phyloP scores from a whole-genome alignment of 2,797 vertebrate genomes.

The Leptodactylus fallax region DNA sequence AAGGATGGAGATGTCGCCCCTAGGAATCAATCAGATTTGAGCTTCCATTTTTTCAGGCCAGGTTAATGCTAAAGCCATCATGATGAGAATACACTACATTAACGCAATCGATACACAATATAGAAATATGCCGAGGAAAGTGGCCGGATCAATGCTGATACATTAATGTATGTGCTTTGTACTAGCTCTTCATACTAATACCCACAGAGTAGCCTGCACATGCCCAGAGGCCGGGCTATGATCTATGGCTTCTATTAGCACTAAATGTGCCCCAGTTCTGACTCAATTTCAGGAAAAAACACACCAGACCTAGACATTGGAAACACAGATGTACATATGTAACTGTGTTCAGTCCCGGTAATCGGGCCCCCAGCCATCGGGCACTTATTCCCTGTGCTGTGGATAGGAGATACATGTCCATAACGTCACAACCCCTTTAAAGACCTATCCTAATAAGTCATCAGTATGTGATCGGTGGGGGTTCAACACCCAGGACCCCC shows the following conservation, averaged over 20 bases:
- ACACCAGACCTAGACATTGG: too few species aligned
- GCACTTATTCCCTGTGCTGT: too few species aligned
- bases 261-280: neutral
- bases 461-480: too few species aligned
- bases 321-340: too few species aligned
- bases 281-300: neutral
- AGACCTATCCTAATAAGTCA: too few species aligned
- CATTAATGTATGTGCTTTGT: conserved; percentile 26
- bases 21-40: neutral
- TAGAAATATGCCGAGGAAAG: conserved; percentile 1
- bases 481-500: too few species aligned
- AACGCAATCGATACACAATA: conserved; percentile 14
- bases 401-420: too few species aligned
- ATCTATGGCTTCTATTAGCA: conserved; percentile 30
- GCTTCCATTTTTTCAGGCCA: neutral
- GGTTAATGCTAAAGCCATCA: conserved; percentile 23
- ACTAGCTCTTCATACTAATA: conserved; percentile 5
- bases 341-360: too few species aligned
- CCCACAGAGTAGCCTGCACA: neutral
- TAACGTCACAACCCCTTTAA: too few species aligned
- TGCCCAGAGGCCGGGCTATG: neutral
- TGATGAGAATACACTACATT: conserved; percentile 6
- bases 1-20: neutral
- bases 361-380: too few species aligned
- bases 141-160: conserved; percentile 16